Base-by-base conservation (phyloP, 2,113 vertebrate species). In the Odontesthes bonariensis region DNA sequence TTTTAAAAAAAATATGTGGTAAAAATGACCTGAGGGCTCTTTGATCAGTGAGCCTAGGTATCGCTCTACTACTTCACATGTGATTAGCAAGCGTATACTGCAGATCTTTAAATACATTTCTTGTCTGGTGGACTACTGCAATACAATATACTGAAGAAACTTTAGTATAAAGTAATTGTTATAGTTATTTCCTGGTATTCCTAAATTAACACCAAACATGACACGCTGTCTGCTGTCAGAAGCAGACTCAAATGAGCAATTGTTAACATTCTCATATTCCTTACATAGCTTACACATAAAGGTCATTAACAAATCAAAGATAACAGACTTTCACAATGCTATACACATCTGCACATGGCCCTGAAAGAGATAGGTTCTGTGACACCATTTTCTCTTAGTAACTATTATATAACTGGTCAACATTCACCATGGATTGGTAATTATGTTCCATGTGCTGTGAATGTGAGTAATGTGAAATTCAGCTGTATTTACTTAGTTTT, bases 141-240 rank as follows among this genome's bases (percentile, higher is more conserved):
- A 38, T 38, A 38, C 1, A 10, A 38, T 38, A 2, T 47, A 22
- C 3, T 33, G 19, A 55, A 0, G 14, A 61, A 65, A 56, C 11
- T 64, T 55, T 20, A 66, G 10, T 19, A 27, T 53, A 27, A 59
- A 67, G 35, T 22, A 1, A 51, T 61, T 61, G 55, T 77, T 75
- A 38, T 51, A 56, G 27, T 84, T 83, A 84, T 75, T 90, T 75
- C 55, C 53, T 77, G 44, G 46, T 73, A 32, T 81, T 75, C 88
- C 74, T 83, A n/a, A 85, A 71, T 83, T 88, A 63, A 71, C 77
- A 84, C 73, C 38, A 46, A 75, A 70, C 69, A 53, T 81, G 83
- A 85, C 76, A 77, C 53, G 81, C 70, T 72, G 38, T 82, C 77
- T 86, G 63, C 65, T 75, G 57, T 81, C 68, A 57, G 76, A 76